phyloP scores from a whole-genome alignment of 2,797 vertebrate species.

The Characodon lateralis region DNA sequence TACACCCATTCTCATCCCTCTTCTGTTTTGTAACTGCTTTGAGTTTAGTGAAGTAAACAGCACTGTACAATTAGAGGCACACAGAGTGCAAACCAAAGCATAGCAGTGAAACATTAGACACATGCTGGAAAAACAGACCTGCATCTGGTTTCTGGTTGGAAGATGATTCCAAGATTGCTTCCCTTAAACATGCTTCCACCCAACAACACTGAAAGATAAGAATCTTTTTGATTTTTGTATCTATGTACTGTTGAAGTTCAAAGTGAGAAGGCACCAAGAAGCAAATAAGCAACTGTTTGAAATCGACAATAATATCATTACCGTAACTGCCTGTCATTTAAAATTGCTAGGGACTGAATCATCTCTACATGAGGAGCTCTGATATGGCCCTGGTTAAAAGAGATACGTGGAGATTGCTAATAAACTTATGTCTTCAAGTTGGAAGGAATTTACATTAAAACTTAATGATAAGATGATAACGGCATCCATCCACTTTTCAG shows the following conservation, averaged over 20 bases:
- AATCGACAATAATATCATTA: no score
- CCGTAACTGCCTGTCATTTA: no score
- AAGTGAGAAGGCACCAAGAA: no score
- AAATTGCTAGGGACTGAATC: no score
- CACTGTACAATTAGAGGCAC: background rate
- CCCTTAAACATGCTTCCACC: background rate
- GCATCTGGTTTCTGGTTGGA: background rate
- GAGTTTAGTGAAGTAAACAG: slow-evolving; percentile 51
- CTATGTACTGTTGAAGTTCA: background rate
- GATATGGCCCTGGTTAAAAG: no score
- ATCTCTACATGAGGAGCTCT: no score
- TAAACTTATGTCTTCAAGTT: no score
- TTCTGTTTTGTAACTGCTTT: slow-evolving; percentile 32
- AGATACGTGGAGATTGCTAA: no score
- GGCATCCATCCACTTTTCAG: no score
- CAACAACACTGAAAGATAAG: background rate
- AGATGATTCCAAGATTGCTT: background rate
- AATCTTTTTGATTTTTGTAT: background rate
- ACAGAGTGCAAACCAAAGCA: slow-evolving; percentile 19
- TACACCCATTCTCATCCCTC: slow-evolving; percentile 57
- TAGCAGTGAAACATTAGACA: slow-evolving; percentile 1
- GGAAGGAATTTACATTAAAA: no score
- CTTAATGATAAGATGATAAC: no score
- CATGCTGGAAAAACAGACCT: background rate
- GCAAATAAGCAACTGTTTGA: no score